Base-by-base conservation (phyloP, 2,888 invertebrate genomes). In the Clivina fossor region DNA sequence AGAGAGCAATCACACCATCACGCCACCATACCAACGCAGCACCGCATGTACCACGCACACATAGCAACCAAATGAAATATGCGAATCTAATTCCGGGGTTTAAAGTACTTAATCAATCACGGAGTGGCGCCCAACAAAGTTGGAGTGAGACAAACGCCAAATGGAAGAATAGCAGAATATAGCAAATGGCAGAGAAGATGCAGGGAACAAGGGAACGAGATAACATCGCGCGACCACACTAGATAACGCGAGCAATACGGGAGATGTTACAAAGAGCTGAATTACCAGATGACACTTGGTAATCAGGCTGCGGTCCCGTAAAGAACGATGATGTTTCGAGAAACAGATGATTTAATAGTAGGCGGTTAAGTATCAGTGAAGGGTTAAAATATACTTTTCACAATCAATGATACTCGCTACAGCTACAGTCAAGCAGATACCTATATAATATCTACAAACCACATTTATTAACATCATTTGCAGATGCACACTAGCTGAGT, bases 21-120 rank as follows among this genome's bases (percentile, higher is more conserved):
- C 62, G 61, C 46, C 48, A 48, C 11, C 40, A 50, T 38, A 11
- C 56, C 53, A 49, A 20, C 11, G 33, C 32, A 44, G 26, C 37
- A 24, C 19, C 58, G 55, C 60, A 50, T 63, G 65, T 65, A 65
- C 65, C 64, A 61, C 62, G 61, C 63, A 61, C 20, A 20, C 64
- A 60, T 64, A 61, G 63, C 60, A 62, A 64, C 63, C 65, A 69
- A 71, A 72, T 72, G 71, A 73, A 72, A 72, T 72, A 71, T 72
- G 71, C 72, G 71, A 71, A 69, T 71, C 69, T 70, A 71, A 71
- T 71, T 71, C 69, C 64, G 65, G 67, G 69, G 71, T 67, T 69
- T 69, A 69, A 69, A 70, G 68, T 66, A 68, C 69, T 72, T 72
- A 71, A 73, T 73, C 73, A 73, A 73, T 73, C 73, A 72, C 68